These are phyloP conservation scores for Microctenopoma steveboyesi DNA, from an alignment of 2,797 vertebrate species.

Conservation along the genomic window DNA sequence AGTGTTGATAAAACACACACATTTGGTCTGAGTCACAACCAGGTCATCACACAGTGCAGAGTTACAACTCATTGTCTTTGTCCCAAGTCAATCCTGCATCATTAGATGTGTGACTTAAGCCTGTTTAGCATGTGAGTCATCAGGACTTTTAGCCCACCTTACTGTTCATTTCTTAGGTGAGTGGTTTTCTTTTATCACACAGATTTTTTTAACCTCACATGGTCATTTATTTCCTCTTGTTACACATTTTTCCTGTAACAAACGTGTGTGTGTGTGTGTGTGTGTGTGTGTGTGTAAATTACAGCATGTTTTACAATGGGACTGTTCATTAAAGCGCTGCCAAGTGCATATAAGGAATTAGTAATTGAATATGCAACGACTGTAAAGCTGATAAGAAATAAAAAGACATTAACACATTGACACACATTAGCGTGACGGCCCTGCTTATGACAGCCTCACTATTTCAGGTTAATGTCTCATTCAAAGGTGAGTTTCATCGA, in stretches of 20 bases:
- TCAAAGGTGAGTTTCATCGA: conserved; percentile 23
- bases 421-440: neutral
- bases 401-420: neutral
- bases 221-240: neutral
- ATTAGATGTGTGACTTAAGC: conserved; percentile 37
- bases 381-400: conserved; percentile 1
- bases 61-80: conserved; percentile 38
- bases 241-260: no score
- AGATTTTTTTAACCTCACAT: neutral
- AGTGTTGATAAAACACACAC: conserved; percentile 35
- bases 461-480: conserved; percentile 29
- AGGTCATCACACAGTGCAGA: conserved; percentile 25
- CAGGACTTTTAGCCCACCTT: conserved; percentile 13
- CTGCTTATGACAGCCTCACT: neutral
- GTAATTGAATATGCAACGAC: neutral
- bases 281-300: no score
- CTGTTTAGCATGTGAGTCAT: conserved; percentile 39
- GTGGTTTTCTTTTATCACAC: neutral
- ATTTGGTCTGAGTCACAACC: conserved; percentile 49
- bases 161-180: neutral
- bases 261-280: no score
- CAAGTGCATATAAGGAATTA: no score
- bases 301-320: no score
- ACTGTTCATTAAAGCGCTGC: no score
- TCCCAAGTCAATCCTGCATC: conserved; percentile 27